Evolutionary conservation across 1,140 invertebrate species (phyloP).

Genomic region (Zaprionus davidi): DNA sequence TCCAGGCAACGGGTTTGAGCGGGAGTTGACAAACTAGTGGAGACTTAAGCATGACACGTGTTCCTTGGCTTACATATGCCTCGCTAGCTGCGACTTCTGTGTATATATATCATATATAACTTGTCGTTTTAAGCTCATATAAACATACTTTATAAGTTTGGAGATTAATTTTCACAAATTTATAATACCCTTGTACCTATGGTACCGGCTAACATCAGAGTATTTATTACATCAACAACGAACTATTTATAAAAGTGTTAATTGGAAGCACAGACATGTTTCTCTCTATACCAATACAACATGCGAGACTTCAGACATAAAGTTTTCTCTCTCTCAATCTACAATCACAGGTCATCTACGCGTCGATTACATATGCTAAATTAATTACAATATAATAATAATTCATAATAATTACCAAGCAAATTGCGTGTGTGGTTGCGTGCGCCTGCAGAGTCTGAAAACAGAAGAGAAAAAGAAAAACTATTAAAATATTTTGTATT

Average conservation of each 20-base stretch:
- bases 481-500: constrained; percentile 63
- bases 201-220: background rate
- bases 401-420: constrained; percentile 55
- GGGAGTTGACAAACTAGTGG: too few relatives aligned
- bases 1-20: too few relatives aligned
- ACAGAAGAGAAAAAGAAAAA: constrained; percentile 45
- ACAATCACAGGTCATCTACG: background rate
- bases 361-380: constrained; percentile 3
- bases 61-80: too few relatives aligned
- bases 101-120: too few relatives aligned
- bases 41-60: too few relatives aligned
- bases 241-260: constrained; percentile 2
- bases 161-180: too few relatives aligned
- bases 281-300: background rate
- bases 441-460: constrained; percentile 52
- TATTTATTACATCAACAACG: background rate
- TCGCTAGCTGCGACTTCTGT: too few relatives aligned
- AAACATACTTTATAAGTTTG: too few relatives aligned
- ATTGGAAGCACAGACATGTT: background rate
- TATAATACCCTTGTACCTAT: too few relatives aligned
- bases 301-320: background rate
- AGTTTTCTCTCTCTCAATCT: background rate
- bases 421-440: constrained; percentile 52
- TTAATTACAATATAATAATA: constrained; percentile 18
- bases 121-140: too few relatives aligned